Percentiles rank a stretch among this genome's conserved stretches.
phyloP scores from a whole-genome alignment of 2,888 invertebrate species.

The Tipula unca region DNA sequence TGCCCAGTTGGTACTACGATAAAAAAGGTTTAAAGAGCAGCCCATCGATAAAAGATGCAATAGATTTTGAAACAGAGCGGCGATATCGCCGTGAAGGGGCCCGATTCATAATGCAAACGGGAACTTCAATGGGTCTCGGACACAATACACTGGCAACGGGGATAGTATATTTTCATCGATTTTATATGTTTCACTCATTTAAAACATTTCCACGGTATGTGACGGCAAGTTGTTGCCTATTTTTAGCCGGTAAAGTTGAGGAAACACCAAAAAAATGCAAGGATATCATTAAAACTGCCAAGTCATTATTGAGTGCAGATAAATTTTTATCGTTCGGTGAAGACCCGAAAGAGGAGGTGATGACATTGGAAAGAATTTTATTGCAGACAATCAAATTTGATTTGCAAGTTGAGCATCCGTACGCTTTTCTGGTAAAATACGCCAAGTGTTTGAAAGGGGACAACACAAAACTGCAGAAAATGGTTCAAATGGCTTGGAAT shows the following conservation, averaged over 20 bases:
- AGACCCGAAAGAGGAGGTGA: constrained; percentile 84
- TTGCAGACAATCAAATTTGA: constrained; percentile 98
- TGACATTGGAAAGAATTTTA: constrained; percentile 92
- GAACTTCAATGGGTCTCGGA: constrained; percentile 84
- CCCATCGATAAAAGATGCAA: constrained; percentile 84
- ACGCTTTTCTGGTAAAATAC: constrained; percentile 85
- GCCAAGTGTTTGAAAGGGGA: constrained; percentile 91
- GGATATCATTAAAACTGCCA: constrained; percentile 89
- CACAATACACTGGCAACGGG: constrained; percentile 98
- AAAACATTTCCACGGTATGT: constrained; percentile 93
- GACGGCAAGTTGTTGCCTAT: constrained; percentile 92
- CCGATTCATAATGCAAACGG: constrained; percentile 90
- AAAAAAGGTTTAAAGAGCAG: constrained; percentile 82
- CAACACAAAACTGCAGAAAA: constrained; percentile 85
- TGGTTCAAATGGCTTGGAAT: constrained; percentile 99
- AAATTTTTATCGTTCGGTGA: constrained; percentile 88
- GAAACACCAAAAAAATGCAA: constrained; percentile 99
- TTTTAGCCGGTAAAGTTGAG: constrained; percentile 97
- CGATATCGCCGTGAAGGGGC: constrained; percentile 94
- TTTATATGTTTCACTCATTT: constrained; percentile 99
- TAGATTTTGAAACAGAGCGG: constrained; percentile 80
- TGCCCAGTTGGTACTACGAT: constrained; percentile 98
- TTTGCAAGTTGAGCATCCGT: constrained; percentile 92
- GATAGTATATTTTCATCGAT: constrained; percentile 97
- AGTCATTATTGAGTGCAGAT: constrained; percentile 66